phyloP scores from a whole-genome alignment of 2,797 vertebrate species.

The Rhabdomys pumilio region DNA sequence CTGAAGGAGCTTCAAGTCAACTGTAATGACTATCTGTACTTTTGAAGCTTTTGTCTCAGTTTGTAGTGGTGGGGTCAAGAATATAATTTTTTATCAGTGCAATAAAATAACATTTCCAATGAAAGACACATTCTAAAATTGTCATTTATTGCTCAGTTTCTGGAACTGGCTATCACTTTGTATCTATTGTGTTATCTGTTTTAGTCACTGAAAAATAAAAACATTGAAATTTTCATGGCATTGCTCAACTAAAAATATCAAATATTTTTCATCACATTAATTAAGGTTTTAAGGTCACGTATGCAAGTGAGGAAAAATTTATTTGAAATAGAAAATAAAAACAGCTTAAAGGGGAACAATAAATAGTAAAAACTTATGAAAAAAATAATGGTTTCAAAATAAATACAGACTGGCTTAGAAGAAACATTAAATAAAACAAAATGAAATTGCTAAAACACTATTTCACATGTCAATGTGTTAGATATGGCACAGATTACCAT shows the following conservation, averaged over 20 bases:
- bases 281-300: background rate
- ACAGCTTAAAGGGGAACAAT: background rate
- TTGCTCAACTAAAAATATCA: conserved; percentile 33
- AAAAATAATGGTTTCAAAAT: background rate
- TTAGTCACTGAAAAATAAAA: conserved; percentile 58
- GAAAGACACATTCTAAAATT: conserved; percentile 51
- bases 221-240: background rate
- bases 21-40: conserved; percentile 45
- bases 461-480: background rate
- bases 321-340: conserved; percentile 52
- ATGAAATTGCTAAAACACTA: conserved; percentile 4
- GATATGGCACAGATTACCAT: background rate
- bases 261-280: conserved; percentile 52
- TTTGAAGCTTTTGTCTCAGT: conserved; percentile 63
- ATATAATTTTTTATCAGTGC: conserved; percentile 55
- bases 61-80: conserved; percentile 60
- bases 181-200: background rate
- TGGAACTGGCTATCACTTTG: conserved; percentile 60
- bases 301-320: background rate
- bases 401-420: background rate
- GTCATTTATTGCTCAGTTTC: conserved; percentile 66
- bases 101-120: conserved; percentile 61
- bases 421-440: conserved; percentile 11
- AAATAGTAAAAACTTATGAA: too few relatives aligned
- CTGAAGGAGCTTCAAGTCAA: conserved; percentile 51